Conservation (phyloP, 2,113 vertebrate genomes). For the Solea solea region DNA sequence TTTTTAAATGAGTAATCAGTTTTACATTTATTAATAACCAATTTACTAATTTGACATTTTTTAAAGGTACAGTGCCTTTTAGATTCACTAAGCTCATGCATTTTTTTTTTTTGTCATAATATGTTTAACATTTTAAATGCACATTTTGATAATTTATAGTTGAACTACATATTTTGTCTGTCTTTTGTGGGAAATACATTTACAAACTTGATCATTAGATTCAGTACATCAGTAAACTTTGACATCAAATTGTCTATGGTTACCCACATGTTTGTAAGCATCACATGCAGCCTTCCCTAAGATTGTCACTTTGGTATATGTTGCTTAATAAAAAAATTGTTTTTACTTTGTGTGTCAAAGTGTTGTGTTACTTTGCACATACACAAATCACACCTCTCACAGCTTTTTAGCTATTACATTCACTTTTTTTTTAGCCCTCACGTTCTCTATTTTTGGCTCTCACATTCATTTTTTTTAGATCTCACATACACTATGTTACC, state of each 20-base stretch:
- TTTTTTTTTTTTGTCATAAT: not conserved
- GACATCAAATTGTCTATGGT: conserved; percentile 1
- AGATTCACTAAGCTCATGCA: not conserved
- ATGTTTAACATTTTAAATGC: not conserved
- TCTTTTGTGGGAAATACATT: not conserved
- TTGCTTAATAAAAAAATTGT: conserved; percentile 36
- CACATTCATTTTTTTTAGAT: too few relatives aligned
- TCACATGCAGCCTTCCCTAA: not conserved
- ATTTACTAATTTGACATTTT: too few relatives aligned
- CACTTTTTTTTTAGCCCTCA: too few relatives aligned
- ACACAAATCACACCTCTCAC: too few relatives aligned
- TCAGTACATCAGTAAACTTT: not conserved
- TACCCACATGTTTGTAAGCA: not conserved
- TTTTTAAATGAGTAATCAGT: too few relatives aligned
- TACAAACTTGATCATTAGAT: not conserved
- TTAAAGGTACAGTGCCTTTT: too few relatives aligned
- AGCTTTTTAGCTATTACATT: too few relatives aligned
- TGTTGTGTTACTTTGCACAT: not conserved
- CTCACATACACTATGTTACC: too few relatives aligned
- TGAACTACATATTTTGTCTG: conserved; percentile 1
- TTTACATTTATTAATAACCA: too few relatives aligned
- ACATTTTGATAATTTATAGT: not conserved
- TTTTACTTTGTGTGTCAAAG: not conserved
- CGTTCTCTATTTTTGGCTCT: too few relatives aligned
- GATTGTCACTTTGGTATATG: not conserved